Evolutionary conservation across 1,140 invertebrate genomes (phyloP).

Genomic region (Drosophila parabipectinata): DNA sequence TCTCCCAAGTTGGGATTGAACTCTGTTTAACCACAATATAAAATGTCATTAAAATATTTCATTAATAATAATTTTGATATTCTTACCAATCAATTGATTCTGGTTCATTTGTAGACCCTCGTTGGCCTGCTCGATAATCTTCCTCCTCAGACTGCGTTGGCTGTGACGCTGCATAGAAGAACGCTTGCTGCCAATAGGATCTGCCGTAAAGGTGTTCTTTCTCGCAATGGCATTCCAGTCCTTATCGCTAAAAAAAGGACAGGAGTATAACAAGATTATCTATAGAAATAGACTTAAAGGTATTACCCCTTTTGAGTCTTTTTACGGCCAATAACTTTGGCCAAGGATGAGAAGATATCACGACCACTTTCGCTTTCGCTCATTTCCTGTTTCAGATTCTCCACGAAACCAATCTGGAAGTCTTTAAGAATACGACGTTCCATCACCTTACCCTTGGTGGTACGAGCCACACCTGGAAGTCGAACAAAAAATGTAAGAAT

Average conservation of each 20-base stretch:
- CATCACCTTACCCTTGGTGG: slow-evolving; percentile 93
- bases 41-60: no score
- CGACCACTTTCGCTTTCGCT: slow-evolving; percentile 88
- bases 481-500: not conserved
- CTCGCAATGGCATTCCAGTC: slow-evolving; percentile 94
- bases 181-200: slow-evolving; percentile 91
- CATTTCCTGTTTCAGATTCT: slow-evolving; percentile 91
- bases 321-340: slow-evolving; percentile 89
- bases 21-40: no score
- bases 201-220: slow-evolving; percentile 87
- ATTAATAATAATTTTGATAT: no score
- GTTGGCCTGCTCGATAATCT: slow-evolving; percentile 87
- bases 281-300: not conserved
- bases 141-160: slow-evolving; percentile 88
- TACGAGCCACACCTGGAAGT: slow-evolving; percentile 86
- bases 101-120: slow-evolving; percentile 83
- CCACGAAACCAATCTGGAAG: slow-evolving; percentile 94
- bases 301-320: slow-evolving; percentile 85
- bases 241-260: slow-evolving; percentile 85
- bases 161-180: slow-evolving; percentile 87
- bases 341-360: slow-evolving; percentile 92
- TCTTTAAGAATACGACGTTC: slow-evolving; percentile 93
- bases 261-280: accelerated
- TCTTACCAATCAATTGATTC: slow-evolving; percentile 85
- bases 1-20: slow-evolving; percentile 92